Base-by-base conservation (phyloP, 2,113 vertebrate genomes). In the Bambusicola thoracicus region DNA sequence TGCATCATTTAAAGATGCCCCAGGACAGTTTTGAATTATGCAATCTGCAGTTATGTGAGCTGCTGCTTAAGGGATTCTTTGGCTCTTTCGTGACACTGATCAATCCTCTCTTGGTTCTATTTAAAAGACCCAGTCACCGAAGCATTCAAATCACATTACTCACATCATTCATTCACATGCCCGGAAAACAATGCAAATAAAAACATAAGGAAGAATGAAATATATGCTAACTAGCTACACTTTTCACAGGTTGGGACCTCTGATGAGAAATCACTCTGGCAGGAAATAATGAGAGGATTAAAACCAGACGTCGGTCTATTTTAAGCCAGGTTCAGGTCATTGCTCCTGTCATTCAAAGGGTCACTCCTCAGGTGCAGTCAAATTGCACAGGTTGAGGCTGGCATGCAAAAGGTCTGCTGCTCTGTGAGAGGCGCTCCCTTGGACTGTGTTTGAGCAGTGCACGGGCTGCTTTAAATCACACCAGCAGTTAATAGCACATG, bases 21-120 rank as follows among this genome's bases (percentile, higher is more conserved):
- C 95, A 96, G 97, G 96, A 97, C 83, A 95, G 93, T 91, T 90
- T 97, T 98, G 97, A 98, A 98, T 98, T 97, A 98, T 98, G 96
- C 96, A 98, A 92, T 65, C 80, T 88, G 63, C 46, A 95, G 89
- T 96, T 76, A 91, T 80, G 84, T 68, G 93, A 97, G 96, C 96
- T 96, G 90, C 96, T 94, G 81, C 93, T 96, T 97, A 96, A 96
- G 96, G 81, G 93, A 96, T 94, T 95, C 92, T 80, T 95, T 89
- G 85, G 80, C 89, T 97, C 85, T 88, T 95, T 85, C 38, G 19
- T 92, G 96, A 96, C 96, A 94, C 89, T 91, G 73, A 97, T 97
- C 88, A 89, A 92, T 95, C 73, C 89, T 67, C 83, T 68, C 41
- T 86, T 68, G 84, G 81, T 92, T 95, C 92, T 90, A 87, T 95